Evolutionary conservation across 2,113 vertebrate genomes (phyloP), one percentile per base, ranked within the genome.

Genomic region (Chloroceryle aenea): DNA sequence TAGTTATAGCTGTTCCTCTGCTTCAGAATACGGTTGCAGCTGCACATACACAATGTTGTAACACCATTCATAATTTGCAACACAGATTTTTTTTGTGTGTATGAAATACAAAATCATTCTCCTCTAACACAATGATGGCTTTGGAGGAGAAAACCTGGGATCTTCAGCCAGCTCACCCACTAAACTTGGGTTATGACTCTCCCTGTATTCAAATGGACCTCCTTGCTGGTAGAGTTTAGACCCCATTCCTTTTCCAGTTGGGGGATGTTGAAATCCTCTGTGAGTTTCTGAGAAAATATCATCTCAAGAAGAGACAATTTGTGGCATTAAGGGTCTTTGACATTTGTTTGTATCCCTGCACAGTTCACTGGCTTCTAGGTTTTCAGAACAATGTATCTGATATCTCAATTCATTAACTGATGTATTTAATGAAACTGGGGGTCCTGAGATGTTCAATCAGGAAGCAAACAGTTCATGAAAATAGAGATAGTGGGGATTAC

Each of bases 381-480:
- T 92, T 94, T 92, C 56, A 86, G 32, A 91, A 43, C 14, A 78
- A 23, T 27, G 14, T 85, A n/a, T n/a, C n/a, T n/a, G n/a, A 76
- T 38, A 87, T 61, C 89, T 95, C 72, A 87, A 59, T 93, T 77
- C 8, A 72, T 93, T 90, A 96, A 50, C 45, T 89, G 32, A 42
- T 76, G 8, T 38, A 42, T 45, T 72, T 69, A 71, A 88, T 71
- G 42, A 90, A 92, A 95, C 90, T 20, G 30, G 10, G 38, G 3
- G 42, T 86, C 95, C 26, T 90, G 85, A 91, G 61, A 38, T 50
- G 64, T 63, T 87, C 20, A 5, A 3, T 76, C 77, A 48, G 40
- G 30, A 91, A 72, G 30, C 18, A 97, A 83, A 72, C 30, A 26
- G 14, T 61, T 89, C 13, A 19, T 22, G 22, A 90, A 58, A 29